These are phyloP conservation scores for Hypsopygia costalis DNA, from an alignment of 2,888 invertebrate species.

Conservation along the genomic window DNA sequence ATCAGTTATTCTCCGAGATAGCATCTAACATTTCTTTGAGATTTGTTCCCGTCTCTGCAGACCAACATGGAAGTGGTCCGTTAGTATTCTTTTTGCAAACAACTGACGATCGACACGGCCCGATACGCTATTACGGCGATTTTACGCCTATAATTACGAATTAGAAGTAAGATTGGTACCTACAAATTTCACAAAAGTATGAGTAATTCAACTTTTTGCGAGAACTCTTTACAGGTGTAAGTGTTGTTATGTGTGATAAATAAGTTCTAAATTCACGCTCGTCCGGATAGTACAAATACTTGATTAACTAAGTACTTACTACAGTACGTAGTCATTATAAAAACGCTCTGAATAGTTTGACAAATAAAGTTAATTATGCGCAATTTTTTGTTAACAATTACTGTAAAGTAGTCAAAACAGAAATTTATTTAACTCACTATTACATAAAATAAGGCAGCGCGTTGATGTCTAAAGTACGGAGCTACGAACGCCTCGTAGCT, in stretches of 20 bases:
- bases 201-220: constrained; percentile 34
- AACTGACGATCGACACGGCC: constrained; percentile 39
- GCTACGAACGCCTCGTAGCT: constrained; percentile 12
- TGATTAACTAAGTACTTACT: too few relatives aligned
- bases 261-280: too few relatives aligned
- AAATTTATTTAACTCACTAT: too few relatives aligned
- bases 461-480: constrained; percentile 56
- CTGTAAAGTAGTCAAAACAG: too few relatives aligned
- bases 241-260: neutral
- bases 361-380: too few relatives aligned
- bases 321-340: too few relatives aligned
- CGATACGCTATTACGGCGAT: constrained; percentile 51
- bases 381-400: too few relatives aligned
- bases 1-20: constrained; percentile 23
- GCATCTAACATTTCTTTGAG: constrained; percentile 23
- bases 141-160: constrained; percentile 63
- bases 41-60: constrained; percentile 30
- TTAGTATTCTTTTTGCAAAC: constrained; percentile 66
- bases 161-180: constrained; percentile 40
- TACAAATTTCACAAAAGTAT: constrained; percentile 28
- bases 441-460: constrained; percentile 30
- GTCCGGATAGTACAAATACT: too few relatives aligned
- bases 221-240: constrained; percentile 1
- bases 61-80: constrained; percentile 50
- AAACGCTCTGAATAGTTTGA: too few relatives aligned